Conservation (phyloP, 2,888 invertebrate genomes). For the Phorcus lineatus region DNA sequence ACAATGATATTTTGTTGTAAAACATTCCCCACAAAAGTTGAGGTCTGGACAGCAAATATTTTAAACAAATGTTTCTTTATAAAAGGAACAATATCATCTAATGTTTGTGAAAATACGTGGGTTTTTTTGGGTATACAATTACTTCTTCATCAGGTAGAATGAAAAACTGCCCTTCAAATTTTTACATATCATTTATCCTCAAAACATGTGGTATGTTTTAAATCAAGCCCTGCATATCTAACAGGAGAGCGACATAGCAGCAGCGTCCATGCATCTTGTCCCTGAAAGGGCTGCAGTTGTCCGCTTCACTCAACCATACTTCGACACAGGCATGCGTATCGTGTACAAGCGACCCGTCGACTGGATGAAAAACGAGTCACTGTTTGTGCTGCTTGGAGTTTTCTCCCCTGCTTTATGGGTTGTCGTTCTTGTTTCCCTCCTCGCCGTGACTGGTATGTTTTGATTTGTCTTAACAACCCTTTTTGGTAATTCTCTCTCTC, state of each 20-base stretch:
- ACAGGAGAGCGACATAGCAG: constrained; percentile 45
- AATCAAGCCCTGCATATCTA: not conserved
- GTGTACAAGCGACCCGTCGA: constrained; percentile 37
- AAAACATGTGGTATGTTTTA: no score
- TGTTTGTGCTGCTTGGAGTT: constrained; percentile 27
- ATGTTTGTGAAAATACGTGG: no score
- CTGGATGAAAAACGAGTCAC: constrained; percentile 21
- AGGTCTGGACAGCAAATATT: no score
- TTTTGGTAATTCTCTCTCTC: no score
- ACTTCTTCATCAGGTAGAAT: no score
- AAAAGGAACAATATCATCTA: no score
- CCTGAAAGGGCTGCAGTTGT: constrained; percentile 36
- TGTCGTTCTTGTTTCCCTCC: constrained; percentile 36
- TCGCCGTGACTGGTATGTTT: constrained; percentile 25
- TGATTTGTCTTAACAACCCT: not conserved
- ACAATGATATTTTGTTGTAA: no score
- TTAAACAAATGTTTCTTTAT: no score
- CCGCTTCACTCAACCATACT: constrained; percentile 42
- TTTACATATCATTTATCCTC: no score
- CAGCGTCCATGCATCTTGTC: constrained; percentile 41
- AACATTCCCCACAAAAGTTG: no score
- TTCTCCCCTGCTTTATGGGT: constrained; percentile 43
- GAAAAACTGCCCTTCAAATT: no score
- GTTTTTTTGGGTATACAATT: no score
- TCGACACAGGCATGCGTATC: constrained; percentile 42